Evolutionary conservation across 2,797 vertebrate species (phyloP).

Genomic region (Tokudaia tokunoshimensis): DNA sequence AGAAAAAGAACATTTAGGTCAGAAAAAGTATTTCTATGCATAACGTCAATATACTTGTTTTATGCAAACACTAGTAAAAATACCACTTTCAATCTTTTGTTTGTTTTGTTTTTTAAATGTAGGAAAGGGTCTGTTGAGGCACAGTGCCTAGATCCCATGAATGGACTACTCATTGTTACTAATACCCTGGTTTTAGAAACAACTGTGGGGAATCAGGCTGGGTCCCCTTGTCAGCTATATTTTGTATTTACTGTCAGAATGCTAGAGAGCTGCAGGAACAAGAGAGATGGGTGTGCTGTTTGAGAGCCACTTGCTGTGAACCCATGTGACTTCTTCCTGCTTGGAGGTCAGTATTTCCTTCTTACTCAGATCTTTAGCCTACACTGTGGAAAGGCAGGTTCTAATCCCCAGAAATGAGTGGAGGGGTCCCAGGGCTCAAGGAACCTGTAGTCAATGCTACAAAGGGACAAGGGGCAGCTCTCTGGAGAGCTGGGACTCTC

Average conservation of each 20-base stretch:
- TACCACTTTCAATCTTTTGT: neutral
- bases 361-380: neutral
- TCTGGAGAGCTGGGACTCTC: neutral
- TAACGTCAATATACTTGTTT: conserved; percentile 3
- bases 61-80: neutral
- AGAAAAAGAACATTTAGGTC: neutral
- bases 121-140: neutral
- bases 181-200: neutral
- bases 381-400: neutral
- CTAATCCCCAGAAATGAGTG: neutral
- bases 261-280: neutral
- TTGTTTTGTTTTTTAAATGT: neutral
- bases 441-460: neutral
- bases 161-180: neutral
- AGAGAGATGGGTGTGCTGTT: neutral
- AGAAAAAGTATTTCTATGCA: conserved; percentile 20
- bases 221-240: neutral
- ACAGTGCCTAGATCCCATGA: neutral
- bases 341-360: neutral
- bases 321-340: neutral
- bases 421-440: neutral
- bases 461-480: neutral
- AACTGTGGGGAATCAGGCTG: neutral
- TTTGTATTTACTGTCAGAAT: neutral
- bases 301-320: neutral